Base-by-base conservation (phyloP, 2,888 invertebrate species). In the Leptopterna dolabrata region DNA sequence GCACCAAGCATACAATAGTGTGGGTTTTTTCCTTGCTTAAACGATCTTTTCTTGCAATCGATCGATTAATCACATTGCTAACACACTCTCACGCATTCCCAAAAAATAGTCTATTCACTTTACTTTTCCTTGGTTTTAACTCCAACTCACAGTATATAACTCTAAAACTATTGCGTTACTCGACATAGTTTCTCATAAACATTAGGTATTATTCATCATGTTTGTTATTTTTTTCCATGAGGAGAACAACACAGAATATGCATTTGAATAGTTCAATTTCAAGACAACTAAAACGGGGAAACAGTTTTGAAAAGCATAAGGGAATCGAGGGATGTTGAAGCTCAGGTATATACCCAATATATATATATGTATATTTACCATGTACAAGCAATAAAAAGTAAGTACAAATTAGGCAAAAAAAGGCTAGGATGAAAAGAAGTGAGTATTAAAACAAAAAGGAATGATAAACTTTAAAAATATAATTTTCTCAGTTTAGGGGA, bases 1-100 rank as follows among this genome's bases (percentile, higher is more conserved):
- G 86, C 86, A 86, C 76, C 86, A 86, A 86, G 86, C 86, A 63
- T 86, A 86, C 78, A 78, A 86, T 76, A 76, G 45, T 76, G 85
- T 85, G 85, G 55, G 51, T 76, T 45, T 45, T 76, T 85, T 45
- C 55, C 76, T 45, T 45, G 41, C 63, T 24, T 27, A 41, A 43
- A 84, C 73, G 84, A 43, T 41, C 83, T 83, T 70, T 73, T 73
- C 36, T 73, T 45, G 43, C 9, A 41, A 78, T 45, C 13, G 14
- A 9, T 43, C 43, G 16, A 43, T 19, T 76, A 41, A 78, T 45
- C 27, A 78, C 45, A 47, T 55, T 41, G 29, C 83, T 71, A 43
- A 70, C 84, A 70, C 76, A 76, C 85, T 30, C 85, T 73, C 85
- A 85, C 63, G 51, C 85, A 85, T 41, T 76, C 51, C 84, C 84